Evolutionary conservation across 2,888 invertebrate genomes (phyloP), one percentile per base, ranked within the genome.

Genomic region (Pilophorus perplexus): DNA sequence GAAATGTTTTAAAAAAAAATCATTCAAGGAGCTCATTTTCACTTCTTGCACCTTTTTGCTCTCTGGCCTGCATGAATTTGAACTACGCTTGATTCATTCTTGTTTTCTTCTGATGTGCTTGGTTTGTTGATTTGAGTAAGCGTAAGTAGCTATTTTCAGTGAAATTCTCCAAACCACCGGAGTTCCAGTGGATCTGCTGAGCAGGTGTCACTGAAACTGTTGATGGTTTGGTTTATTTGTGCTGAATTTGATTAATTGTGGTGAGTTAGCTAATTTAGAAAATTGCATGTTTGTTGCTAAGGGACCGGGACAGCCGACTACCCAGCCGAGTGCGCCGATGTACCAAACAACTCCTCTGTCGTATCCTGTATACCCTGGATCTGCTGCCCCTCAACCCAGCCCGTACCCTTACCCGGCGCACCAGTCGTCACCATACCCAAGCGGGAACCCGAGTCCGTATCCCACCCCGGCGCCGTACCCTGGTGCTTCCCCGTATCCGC

Each of bases 321-420:
- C 38, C 40, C 67, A 64, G 28, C 66, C 62, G 23, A 57, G 38
- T 18, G 62, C 67, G 42, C 71, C 70, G 42, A 64, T 66, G 64
- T 70, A 71, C 65, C 71, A 71, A 62, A 71, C 71, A 1, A 38
- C 71, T 22, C 71, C 71, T 48, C 42, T 69, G 50, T 66, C 68
- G 3, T 73, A 73, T 59, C 70, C 72, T 16, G 27, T 70, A 12
- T 72, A 72, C 57, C 73, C 73, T 2, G 71, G 71, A 23, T 66
- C 71, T 4, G 70, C 70, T 28, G 71, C 71, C 23, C 71, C 71
- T 46, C 69, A 67, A 18, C 42, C 55, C 6, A 25, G 37, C 37
- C 52, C 64, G 18, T 68, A 68, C 18, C 68, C 67, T 14, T 62
- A 62, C 14, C 62, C 62, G 1, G 46, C 62, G 8, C 44, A 44